A percentile compares a stretch with the other conserved stretches of the same genome.
These are phyloP conservation scores for Epirrhoe tristata DNA, from an alignment of 2,888 invertebrate species.

Conservation along the genomic window DNA sequence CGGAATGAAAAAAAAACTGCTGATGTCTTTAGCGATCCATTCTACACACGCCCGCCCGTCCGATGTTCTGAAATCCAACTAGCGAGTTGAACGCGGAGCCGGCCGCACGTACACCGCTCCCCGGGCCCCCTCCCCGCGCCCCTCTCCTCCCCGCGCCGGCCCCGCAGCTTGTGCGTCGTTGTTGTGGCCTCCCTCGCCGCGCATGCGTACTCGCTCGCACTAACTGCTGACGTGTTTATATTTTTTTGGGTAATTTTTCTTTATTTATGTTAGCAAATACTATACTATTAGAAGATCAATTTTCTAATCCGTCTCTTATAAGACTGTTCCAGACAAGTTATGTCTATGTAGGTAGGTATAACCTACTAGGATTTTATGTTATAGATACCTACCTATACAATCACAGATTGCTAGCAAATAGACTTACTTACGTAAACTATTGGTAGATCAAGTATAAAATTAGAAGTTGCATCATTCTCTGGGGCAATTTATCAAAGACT, in stretches of 20 bases:
- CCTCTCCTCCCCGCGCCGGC: constrained; percentile 53
- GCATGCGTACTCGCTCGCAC: constrained; percentile 78
- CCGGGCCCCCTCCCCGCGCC: constrained; percentile 54
- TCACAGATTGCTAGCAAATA: background rate
- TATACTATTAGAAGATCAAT: background rate
- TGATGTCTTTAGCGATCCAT: constrained; percentile 85
- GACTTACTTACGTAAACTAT: background rate
- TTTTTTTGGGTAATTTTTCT: constrained; percentile 75
- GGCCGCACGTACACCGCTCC: constrained; percentile 57
- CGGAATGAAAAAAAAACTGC: constrained; percentile 86
- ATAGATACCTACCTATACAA: background rate
- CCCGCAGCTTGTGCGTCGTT: constrained; percentile 59
- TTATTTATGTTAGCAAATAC: constrained; percentile 45
- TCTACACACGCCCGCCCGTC: constrained; percentile 84
- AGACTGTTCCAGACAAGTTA: constrained; percentile 12
- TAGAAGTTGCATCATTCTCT: constrained; percentile 35
- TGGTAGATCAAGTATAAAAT: constrained; percentile 23
- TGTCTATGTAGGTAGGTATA: background rate
- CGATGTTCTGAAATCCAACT: constrained; percentile 86
- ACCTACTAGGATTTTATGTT: background rate
- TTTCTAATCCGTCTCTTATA: constrained; percentile 19
- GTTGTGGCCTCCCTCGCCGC: constrained; percentile 70
- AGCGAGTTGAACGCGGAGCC: constrained; percentile 60
- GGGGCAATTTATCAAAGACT: constrained; percentile 4
- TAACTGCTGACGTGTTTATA: constrained; percentile 81